Conservation (phyloP, 2,113 vertebrate genomes). For the Suncus etruscus region DNA sequence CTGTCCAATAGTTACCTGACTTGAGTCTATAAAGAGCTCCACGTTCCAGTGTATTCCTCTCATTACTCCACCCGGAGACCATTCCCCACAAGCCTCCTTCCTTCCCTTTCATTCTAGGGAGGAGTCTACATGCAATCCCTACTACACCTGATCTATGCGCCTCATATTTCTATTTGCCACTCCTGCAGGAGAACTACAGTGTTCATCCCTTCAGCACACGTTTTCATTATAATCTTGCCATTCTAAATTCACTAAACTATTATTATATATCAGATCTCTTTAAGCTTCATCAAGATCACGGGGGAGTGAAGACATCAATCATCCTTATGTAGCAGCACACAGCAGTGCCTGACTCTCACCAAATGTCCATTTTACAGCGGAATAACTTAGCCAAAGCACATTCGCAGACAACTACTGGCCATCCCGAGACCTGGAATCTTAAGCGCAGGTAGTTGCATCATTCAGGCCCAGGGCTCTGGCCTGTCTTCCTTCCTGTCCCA, state of each 20-base stretch:
- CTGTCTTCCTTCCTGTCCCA: too few relatives aligned
- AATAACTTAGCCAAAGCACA: background rate
- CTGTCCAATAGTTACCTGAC: too few relatives aligned
- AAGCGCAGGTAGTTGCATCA: too few relatives aligned
- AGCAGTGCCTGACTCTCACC: background rate
- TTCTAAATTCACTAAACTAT: background rate
- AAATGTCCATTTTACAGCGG: background rate
- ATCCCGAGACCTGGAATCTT: too few relatives aligned
- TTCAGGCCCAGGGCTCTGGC: too few relatives aligned
- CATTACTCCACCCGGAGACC: background rate
- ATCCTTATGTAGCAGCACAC: background rate
- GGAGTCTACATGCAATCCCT: background rate
- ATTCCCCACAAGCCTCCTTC: background rate
- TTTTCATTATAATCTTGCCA: background rate
- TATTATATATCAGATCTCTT: background rate
- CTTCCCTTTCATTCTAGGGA: background rate
- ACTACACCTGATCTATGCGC: background rate
- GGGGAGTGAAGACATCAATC: too few relatives aligned
- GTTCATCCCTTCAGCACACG: background rate
- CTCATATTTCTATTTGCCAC: background rate
- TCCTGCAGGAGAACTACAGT: background rate
- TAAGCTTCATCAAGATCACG: background rate
- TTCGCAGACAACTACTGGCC: too few relatives aligned
- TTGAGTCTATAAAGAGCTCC: too few relatives aligned
- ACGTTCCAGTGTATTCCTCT: too few relatives aligned